These are phyloP conservation scores for Hippocampus guttulatus DNA, from an alignment of 2,113 vertebrate species.

Conservation along the genomic window DNA sequence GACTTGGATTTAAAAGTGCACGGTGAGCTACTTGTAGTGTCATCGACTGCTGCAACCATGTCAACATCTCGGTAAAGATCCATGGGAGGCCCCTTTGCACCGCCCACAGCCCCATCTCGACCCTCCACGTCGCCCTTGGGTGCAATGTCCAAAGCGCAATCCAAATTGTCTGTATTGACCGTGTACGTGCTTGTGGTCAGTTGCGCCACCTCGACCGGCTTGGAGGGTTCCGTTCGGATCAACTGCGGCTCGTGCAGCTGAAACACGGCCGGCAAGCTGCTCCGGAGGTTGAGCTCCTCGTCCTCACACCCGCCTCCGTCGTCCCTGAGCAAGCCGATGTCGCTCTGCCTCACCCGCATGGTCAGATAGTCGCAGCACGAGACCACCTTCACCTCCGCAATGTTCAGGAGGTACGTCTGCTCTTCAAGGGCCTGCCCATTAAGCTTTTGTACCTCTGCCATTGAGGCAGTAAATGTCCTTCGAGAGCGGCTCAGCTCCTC, in stretches of 20 bases:
- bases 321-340: constrained; percentile 85
- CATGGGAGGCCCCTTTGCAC: constrained; percentile 26
- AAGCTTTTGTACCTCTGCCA: constrained; percentile 86
- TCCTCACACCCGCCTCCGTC: constrained; percentile 65
- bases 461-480: constrained; percentile 80
- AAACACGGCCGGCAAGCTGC: constrained; percentile 77
- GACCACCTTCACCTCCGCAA: constrained; percentile 90
- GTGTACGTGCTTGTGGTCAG: constrained; percentile 81
- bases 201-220: constrained; percentile 82
- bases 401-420: constrained; percentile 88
- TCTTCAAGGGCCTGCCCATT: constrained; percentile 90
- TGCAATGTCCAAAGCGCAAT: constrained; percentile 55
- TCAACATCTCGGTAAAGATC: constrained; percentile 80
- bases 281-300: constrained; percentile 81
- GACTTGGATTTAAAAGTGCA: constrained; percentile 80
- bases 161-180: constrained; percentile 82
- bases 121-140: constrained; percentile 32
- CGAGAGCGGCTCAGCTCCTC: constrained; percentile 86
- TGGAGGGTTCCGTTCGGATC: constrained; percentile 78
- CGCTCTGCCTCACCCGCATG: constrained; percentile 89
- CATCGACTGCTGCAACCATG: constrained; percentile 69
- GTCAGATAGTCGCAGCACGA: constrained; percentile 94
- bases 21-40: constrained; percentile 68
- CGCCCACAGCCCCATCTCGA: constrained; percentile 20
- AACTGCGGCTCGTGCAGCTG: constrained; percentile 88